Evolutionary conservation across 2,888 invertebrate genomes (phyloP), one percentile per base, ranked within the genome.

Genomic region (Catocala nupta): DNA sequence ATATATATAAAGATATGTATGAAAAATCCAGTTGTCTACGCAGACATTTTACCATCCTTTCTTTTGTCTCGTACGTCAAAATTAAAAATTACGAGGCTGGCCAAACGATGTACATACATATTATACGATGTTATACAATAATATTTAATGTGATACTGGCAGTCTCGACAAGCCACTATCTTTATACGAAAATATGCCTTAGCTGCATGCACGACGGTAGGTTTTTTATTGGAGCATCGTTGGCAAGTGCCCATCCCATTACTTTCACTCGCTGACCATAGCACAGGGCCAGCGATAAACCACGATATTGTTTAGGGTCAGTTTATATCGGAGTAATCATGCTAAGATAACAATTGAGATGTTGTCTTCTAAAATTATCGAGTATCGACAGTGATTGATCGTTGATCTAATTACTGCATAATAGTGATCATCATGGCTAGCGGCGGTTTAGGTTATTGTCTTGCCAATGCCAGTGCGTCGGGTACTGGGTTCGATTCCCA

Each of bases 131-230:
- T 78, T 77, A 78, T 73, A 70, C 65, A 77, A 73, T 71, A 68
- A 72, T 60, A 70, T 65, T 69, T 69, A 72, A 72, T 77, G 64
- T 73, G 70, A 75, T 78, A 80, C 69, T 67, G 65, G 55, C 47
- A 12, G 5, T 64, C 59, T 59, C 58, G 36, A 63, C 5, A 6
- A 8, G n/a, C 25, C 11, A 10, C 1, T n/a, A 6, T 7, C 8
- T 4, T 6, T 36, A 52, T 6, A 25, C 16, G 9, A 61, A 69
- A 59, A 11, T 36, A 39, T n/a, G 65, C 67, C 55, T 12, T 69
- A 47, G 8, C 12, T 13, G 12, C 6, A 43, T 7, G 0, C 0
- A 2, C 16, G 65, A 68, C 36, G 57, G 63, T 63, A 53, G 34
- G 51, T 49, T 63, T 72, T 68, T n/a, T 7, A 5, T 25, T 66